Percentiles rank a stretch among this genome's conserved stretches.
These are phyloP conservation scores for Varecia variegata DNA, from an alignment of 2,797 vertebrate genomes.

Conservation along the genomic window DNA sequence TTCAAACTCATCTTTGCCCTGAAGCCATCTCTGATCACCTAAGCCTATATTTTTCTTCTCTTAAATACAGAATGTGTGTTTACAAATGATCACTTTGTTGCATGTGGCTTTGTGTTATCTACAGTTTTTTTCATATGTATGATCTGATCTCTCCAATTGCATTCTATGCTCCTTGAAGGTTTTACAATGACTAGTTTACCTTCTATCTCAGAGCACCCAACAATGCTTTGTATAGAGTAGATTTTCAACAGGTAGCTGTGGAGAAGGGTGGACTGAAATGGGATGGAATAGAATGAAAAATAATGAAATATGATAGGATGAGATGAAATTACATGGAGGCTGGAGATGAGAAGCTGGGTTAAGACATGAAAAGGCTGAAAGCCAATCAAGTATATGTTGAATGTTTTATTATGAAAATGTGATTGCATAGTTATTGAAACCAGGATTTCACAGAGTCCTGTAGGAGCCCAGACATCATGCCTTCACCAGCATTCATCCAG, in stretches of 20 bases:
- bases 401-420: neutral
- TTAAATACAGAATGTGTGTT: conserved; percentile 3
- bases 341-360: neutral
- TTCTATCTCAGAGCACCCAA: neutral
- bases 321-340: neutral
- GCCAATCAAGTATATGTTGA: neutral
- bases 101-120: neutral
- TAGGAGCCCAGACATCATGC: neutral
- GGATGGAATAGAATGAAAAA: neutral
- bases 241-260: neutral
- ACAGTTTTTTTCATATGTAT: neutral
- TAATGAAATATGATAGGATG: neutral
- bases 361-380: neutral
- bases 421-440: neutral
- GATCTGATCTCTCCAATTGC: neutral
- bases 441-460: neutral
- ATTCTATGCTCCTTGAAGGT: neutral
- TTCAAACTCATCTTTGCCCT: neutral
- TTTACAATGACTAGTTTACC: neutral
- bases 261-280: conserved; percentile 1
- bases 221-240: neutral
- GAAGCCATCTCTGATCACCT: neutral
- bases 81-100: neutral
- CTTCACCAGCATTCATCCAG: neutral
- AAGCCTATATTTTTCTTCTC: neutral